Evolutionary conservation across 1,140 invertebrate genomes (phyloP).

Genomic region (Zophobas atratus): DNA sequence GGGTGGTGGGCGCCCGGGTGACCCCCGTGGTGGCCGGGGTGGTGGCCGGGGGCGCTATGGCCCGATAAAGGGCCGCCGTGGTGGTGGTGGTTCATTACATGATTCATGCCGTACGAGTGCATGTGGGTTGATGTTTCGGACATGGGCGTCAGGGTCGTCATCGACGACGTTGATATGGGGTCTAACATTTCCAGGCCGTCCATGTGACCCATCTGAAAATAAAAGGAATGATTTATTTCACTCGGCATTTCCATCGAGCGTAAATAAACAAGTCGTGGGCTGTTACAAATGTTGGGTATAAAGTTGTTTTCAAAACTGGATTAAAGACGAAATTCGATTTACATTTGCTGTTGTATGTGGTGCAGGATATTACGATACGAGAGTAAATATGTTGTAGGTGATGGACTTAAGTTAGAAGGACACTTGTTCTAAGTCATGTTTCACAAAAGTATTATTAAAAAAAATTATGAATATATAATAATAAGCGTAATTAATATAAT

Average conservation of each 20-base stretch:
- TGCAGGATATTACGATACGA: no score
- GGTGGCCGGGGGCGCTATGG: constrained; percentile 70
- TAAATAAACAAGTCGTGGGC: neutral
- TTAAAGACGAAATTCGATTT: no score
- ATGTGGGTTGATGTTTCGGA: constrained; percentile 79
- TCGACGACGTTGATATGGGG: constrained; percentile 86
- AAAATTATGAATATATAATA: no score
- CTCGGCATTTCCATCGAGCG: no score
- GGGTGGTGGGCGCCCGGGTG: constrained; percentile 78
- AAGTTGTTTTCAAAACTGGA: no score
- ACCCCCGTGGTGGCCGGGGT: constrained; percentile 69
- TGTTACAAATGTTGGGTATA: neutral
- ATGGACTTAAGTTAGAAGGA: no score
- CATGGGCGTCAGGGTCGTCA: constrained; percentile 91
- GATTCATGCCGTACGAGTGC: constrained; percentile 89
- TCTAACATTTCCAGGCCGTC: constrained; percentile 94
- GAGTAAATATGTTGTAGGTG: no score
- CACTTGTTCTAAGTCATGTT: no score
- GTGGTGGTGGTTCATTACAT: constrained; percentile 88
- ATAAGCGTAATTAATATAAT: no score
- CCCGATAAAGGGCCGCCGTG: constrained; percentile 74
- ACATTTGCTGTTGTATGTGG: no score
- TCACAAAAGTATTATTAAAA: no score
- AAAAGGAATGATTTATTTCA: no score
- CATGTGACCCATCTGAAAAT: constrained; percentile 90